Evolutionary conservation across 2,888 invertebrate genomes (phyloP).

Genomic region (Metalampra italica): DNA sequence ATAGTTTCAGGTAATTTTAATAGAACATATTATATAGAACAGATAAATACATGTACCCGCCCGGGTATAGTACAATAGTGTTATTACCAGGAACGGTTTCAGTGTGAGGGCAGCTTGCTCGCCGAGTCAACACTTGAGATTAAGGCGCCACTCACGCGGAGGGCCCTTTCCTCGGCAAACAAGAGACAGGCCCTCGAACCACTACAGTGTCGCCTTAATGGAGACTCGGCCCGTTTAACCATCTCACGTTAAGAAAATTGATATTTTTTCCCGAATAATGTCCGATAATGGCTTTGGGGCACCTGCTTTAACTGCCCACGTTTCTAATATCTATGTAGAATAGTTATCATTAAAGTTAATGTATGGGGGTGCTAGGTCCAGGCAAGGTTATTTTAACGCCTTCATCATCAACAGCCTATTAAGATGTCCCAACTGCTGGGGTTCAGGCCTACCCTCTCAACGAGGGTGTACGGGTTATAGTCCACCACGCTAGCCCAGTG

Average conservation of each 20-base stretch:
- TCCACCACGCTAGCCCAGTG: no score
- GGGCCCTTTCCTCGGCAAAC: slow-evolving; percentile 56
- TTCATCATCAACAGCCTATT: no score
- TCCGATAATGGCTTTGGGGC: slow-evolving; percentile 7
- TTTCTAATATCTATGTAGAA: neutral
- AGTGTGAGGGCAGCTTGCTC: slow-evolving; percentile 28
- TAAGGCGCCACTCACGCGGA: slow-evolving; percentile 60
- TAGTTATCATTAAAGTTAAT: neutral
- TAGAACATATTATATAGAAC: no score
- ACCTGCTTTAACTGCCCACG: neutral
- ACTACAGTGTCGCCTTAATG: slow-evolving; percentile 49
- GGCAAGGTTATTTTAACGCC: no score
- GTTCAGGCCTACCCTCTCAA: no score
- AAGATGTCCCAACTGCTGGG: no score
- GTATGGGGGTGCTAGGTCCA: no score
- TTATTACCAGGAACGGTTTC: slow-evolving; percentile 22
- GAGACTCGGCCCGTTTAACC: slow-evolving; percentile 40
- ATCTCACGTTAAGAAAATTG: slow-evolving; percentile 14
- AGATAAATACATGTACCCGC: no score
- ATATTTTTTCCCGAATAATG: slow-evolving; percentile 7
- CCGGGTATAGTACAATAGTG: no score
- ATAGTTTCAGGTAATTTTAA: no score
- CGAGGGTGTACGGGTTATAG: no score
- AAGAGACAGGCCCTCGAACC: slow-evolving; percentile 59
- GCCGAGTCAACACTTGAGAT: slow-evolving; percentile 65